These are phyloP conservation scores for Eupsilia transversa DNA, from an alignment of 2,888 invertebrate species.

Conservation along the genomic window DNA sequence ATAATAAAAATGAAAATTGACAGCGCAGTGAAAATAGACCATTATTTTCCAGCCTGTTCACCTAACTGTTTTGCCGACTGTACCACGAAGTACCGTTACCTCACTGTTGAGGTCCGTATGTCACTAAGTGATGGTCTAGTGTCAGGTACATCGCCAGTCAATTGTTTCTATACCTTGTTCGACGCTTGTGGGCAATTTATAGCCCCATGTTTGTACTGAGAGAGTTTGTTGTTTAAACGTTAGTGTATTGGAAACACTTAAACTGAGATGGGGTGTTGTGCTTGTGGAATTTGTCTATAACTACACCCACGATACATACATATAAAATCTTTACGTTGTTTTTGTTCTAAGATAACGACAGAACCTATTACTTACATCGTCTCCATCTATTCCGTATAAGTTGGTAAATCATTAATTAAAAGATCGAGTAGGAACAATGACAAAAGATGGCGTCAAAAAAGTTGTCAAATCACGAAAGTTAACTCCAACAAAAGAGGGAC, in stretches of 20 bases:
- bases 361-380: too few relatives aligned
- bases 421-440: not conserved
- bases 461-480: not conserved
- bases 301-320: too few relatives aligned
- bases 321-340: not conserved
- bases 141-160: constrained; percentile 39
- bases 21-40: not conserved
- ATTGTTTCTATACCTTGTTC: constrained; percentile 51
- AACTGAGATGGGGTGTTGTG: not conserved
- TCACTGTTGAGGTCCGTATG: constrained; percentile 60
- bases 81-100: constrained; percentile 57
- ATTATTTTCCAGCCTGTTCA: not conserved
- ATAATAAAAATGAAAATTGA: not conserved
- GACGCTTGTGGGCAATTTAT: constrained; percentile 47
- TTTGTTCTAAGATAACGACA: not conserved
- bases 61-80: not conserved
- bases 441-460: not conserved
- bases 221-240: constrained; percentile 5
- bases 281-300: not conserved
- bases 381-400: not conserved
- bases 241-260: constrained; percentile 12
- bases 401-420: not conserved
- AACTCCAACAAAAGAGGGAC: not conserved
- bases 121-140: constrained; percentile 56
- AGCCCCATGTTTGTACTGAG: constrained; percentile 40